A percentile compares a stretch with the other conserved stretches of the same genome.
These are phyloP conservation scores for Melanotaenia trifasciata DNA, from an alignment of 2,797 vertebrate genomes.

Conservation along the genomic window DNA sequence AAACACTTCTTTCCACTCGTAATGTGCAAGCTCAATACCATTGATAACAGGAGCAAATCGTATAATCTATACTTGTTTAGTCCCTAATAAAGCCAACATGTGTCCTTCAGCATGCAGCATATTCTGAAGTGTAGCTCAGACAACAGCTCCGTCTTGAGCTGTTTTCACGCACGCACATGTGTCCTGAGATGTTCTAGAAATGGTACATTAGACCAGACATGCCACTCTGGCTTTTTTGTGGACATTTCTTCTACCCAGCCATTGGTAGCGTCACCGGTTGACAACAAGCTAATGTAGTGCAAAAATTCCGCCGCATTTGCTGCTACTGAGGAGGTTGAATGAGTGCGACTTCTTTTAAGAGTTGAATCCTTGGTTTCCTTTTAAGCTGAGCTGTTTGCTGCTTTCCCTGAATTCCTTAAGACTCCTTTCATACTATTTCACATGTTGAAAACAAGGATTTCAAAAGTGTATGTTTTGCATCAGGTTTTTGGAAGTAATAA, in stretches of 20 bases:
- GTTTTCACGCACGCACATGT: too few relatives aligned
- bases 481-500: too few relatives aligned
- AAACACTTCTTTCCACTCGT: slow-evolving; percentile 21
- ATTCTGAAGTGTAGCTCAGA: neutral
- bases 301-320: neutral
- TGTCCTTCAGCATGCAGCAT: slow-evolving; percentile 21
- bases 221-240: neutral
- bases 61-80: slow-evolving; percentile 5
- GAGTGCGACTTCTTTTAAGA: neutral
- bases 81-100: slow-evolving; percentile 24
- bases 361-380: neutral
- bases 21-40: slow-evolving; percentile 15
- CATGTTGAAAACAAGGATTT: too few relatives aligned
- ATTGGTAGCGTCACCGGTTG: too few relatives aligned
- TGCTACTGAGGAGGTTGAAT: neutral
- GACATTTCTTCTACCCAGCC: neutral
- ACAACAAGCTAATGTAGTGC: neutral
- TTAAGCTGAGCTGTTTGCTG: too few relatives aligned
- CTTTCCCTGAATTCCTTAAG: too few relatives aligned
- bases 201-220: neutral
- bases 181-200: neutral
- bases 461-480: too few relatives aligned
- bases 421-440: too few relatives aligned
- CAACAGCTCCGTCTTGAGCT: neutral
- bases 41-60: slow-evolving; percentile 30